These are phyloP conservation scores for Argyrosomus japonicus DNA, from an alignment of 2,113 vertebrate genomes.

Conservation along the genomic window DNA sequence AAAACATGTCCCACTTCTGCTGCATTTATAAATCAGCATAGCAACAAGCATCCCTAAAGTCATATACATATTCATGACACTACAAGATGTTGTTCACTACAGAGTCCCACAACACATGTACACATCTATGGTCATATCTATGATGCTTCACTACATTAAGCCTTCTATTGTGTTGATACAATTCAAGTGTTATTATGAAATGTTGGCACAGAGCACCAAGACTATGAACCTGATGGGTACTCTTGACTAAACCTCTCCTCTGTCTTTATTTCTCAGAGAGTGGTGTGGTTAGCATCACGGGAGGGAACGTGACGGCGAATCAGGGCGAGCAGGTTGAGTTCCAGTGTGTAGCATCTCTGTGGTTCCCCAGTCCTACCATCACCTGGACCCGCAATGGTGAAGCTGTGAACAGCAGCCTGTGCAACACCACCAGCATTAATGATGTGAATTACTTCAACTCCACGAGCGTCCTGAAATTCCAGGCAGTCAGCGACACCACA, in stretches of 20 bases:
- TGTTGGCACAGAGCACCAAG: background rate
- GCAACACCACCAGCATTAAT: slow-evolving; percentile 71
- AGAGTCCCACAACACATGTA: background rate
- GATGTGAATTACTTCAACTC: slow-evolving; percentile 69
- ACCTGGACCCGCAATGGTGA: slow-evolving; percentile 84
- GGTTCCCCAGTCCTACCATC: slow-evolving; percentile 85
- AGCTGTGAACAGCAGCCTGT: slow-evolving; percentile 58
- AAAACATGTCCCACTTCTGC: background rate
- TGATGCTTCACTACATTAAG: background rate
- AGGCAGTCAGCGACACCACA: slow-evolving; percentile 66
- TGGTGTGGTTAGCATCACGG: slow-evolving; percentile 84
- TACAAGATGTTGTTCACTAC: slow-evolving; percentile 5
- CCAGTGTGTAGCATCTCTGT: slow-evolving; percentile 83
- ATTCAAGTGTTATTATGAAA: too few species aligned
- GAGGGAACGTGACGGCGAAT: slow-evolving; percentile 72
- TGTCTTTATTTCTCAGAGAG: slow-evolving; percentile 77
- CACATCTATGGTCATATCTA: background rate
- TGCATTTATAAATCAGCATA: background rate
- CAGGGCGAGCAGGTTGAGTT: slow-evolving; percentile 82
- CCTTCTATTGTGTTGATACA: too few species aligned
- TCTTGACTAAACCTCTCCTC: background rate
- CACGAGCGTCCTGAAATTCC: slow-evolving; percentile 84
- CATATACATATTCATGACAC: slow-evolving; percentile 28
- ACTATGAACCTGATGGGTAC: background rate
- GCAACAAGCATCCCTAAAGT: background rate